A percentile compares a stretch with the other conserved stretches of the same genome.
Evolutionary conservation across 2,113 vertebrate species (phyloP).

Genomic region (Sebastes fasciatus): DNA sequence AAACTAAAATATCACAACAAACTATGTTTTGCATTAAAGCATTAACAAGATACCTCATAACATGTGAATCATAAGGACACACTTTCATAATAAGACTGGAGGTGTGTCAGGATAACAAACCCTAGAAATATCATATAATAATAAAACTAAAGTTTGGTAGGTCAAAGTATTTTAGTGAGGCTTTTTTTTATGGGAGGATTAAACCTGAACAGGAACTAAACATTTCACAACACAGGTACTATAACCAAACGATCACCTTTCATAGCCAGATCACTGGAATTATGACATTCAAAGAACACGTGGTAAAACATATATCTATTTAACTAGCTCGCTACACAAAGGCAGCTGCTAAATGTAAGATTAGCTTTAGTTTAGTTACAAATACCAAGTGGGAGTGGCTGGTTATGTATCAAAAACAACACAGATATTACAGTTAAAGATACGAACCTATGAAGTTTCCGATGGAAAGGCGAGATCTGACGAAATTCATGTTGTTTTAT

Average conservation of each 20-base stretch:
- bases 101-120: background rate
- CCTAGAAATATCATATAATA: background rate
- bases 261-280: background rate
- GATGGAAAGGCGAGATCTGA: conserved; percentile 51
- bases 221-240: conserved; percentile 24
- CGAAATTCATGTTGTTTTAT: conserved; percentile 68
- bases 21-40: no score
- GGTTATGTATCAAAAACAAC: background rate
- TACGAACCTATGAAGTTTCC: conserved; percentile 73
- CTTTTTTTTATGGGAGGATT: background rate
- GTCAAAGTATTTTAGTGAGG: background rate
- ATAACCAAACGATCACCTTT: background rate
- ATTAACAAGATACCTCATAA: background rate
- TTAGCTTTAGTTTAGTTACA: background rate
- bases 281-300: background rate
- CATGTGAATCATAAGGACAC: background rate
- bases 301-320: background rate
- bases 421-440: background rate
- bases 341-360: background rate
- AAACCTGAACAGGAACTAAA: background rate
- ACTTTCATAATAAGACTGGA: background rate
- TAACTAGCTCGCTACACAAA: background rate
- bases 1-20: background rate
- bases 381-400: background rate
- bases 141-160: background rate